Percentiles rank a stretch among this genome's conserved stretches.
phyloP scores from a whole-genome alignment of 1,140 invertebrate species.

The Leptestheria dahalacensis region DNA sequence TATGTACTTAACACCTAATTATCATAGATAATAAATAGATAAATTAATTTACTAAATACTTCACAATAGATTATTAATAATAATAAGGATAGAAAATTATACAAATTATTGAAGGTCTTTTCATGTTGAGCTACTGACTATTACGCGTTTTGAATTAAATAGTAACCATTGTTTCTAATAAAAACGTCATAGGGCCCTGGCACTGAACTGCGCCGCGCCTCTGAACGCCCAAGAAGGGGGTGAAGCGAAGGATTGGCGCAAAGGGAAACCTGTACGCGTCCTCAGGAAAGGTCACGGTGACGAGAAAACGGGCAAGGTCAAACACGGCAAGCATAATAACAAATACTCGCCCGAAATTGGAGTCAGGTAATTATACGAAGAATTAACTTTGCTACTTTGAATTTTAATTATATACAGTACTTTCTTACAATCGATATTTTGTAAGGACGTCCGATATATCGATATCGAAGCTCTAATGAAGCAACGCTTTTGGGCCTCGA shows the following conservation, averaged over 20 bases:
- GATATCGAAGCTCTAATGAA: too few relatives aligned
- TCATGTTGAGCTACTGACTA: too few relatives aligned
- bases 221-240: conserved; percentile 47
- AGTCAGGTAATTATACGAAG: too few relatives aligned
- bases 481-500: too few relatives aligned
- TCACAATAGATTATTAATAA: too few relatives aligned
- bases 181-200: conserved; percentile 44
- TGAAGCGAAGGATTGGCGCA: conserved; percentile 52
- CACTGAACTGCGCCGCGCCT: conserved; percentile 55
- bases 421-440: neutral
- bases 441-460: too few relatives aligned
- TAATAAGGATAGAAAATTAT: too few relatives aligned
- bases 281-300: conserved; percentile 38
- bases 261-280: conserved; percentile 62
- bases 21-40: neutral
- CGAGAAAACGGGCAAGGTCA: conserved; percentile 36
- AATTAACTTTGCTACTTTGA: too few relatives aligned
- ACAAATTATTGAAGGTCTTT: too few relatives aligned
- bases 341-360: conserved; percentile 64
- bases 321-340: conserved; percentile 37
- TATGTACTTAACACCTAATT: conserved; percentile 34
- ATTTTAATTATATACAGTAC: neutral
- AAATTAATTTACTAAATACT: neutral
- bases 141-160: too few relatives aligned
- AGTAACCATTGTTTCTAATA: neutral